phyloP scores from a whole-genome alignment of 92 coral and sea anemone species.

The Porites cylindrica region DNA sequence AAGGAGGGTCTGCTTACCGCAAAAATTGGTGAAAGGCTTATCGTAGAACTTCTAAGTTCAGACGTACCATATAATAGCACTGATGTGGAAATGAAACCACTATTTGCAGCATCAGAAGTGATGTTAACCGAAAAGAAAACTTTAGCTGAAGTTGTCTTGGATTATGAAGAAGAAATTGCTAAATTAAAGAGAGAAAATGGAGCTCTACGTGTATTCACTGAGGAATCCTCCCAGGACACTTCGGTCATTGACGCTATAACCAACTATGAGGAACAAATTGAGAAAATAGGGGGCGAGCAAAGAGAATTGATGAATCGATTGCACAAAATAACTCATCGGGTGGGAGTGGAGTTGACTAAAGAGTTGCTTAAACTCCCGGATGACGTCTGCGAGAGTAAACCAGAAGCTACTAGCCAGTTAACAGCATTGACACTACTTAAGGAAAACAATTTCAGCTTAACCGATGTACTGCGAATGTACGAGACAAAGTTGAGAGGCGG shows the following conservation, averaged over 20 bases:
- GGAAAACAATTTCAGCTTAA: conserved; percentile 17
- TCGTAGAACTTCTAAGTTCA: conserved; percentile 29
- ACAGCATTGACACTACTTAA: conserved; percentile 31
- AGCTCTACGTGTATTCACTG: conserved; percentile 31
- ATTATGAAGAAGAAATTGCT: conserved; percentile 56
- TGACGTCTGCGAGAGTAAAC: not conserved
- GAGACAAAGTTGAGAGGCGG: conserved; percentile 35
- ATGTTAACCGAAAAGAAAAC: conserved; percentile 58
- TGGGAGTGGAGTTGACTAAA: conserved; percentile 51
- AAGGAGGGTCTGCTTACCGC: not conserved
- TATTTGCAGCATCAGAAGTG: conserved; percentile 40
- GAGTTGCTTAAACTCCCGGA: conserved; percentile 44
- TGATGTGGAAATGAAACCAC: conserved; percentile 16
- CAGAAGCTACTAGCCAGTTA: conserved; percentile 6
- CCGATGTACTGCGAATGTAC: conserved; percentile 33
- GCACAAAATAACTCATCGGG: conserved; percentile 40
- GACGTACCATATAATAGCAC: conserved; percentile 38
- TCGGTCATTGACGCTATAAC: conserved; percentile 51
- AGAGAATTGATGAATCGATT: conserved; percentile 34
- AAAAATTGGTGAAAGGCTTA: conserved; percentile 57
- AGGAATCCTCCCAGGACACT: conserved; percentile 1
- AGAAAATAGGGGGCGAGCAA: conserved; percentile 44
- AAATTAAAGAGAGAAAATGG: conserved; percentile 41
- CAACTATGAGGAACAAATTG: conserved; percentile 69
- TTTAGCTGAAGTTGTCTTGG: conserved; percentile 62